These are phyloP conservation scores for Rhynchomys soricoides DNA, from an alignment of 2,113 vertebrate genomes.

Conservation along the genomic window DNA sequence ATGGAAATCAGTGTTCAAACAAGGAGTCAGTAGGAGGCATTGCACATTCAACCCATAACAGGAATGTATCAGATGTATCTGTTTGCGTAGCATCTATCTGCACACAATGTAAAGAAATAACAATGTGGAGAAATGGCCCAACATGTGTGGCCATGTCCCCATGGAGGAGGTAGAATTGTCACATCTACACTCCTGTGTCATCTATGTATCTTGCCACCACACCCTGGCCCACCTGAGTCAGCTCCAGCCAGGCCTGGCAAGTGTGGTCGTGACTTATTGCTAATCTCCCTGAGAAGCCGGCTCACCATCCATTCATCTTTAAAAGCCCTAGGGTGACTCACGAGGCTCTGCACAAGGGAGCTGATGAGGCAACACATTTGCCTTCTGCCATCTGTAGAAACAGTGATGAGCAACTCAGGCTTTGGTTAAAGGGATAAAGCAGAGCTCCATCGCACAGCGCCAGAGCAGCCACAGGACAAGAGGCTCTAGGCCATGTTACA, in stretches of 20 bases:
- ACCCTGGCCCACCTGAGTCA: slow-evolving; percentile 20
- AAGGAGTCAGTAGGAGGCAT: background rate
- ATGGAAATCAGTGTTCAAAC: background rate
- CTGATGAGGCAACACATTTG: background rate
- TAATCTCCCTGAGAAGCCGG: slow-evolving; percentile 67
- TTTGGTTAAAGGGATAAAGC: background rate
- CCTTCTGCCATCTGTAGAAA: background rate
- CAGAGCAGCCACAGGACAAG: background rate
- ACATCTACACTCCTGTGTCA: background rate
- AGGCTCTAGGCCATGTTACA: background rate
- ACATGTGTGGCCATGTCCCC: accelerated
- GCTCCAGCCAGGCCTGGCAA: background rate
- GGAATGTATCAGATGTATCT: background rate
- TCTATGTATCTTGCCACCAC: accelerated
- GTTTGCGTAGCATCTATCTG: too few relatives aligned
- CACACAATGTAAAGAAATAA: background rate
- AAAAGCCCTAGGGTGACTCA: slow-evolving; percentile 45
- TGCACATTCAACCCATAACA: background rate
- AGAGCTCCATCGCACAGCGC: background rate
- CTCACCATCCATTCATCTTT: background rate
- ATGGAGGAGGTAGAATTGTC: background rate
- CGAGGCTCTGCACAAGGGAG: background rate
- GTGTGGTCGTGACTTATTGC: background rate
- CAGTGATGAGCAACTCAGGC: background rate
- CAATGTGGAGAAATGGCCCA: accelerated